Base-by-base conservation (phyloP, 2,888 invertebrate species). In the Tolmerus cingulatus region DNA sequence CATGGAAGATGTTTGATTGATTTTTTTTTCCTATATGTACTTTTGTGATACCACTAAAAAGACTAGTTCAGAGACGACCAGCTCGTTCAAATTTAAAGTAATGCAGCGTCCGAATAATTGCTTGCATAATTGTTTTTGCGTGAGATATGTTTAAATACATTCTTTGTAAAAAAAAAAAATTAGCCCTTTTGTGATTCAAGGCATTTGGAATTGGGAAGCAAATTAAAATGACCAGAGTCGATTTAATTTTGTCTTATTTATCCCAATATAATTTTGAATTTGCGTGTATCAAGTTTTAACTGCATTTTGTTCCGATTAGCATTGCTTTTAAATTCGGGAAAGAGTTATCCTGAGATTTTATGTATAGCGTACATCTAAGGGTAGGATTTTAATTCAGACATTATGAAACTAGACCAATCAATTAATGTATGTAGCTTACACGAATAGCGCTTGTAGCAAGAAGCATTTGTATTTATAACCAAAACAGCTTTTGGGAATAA, bases 341-440 rank as follows among this genome's bases (percentile, higher is more conserved):
- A 78, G 19, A 14, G 14, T 23, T 0, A 5, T n/a, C 78, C 19
- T 78, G 19, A 40, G 5, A 40, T 23, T 19, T 78, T 78, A 37
- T 27, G 27, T 66, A 14, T 66, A 66, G 40, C n/a, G 2, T 37
- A 78, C 37, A 4, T 43, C 1, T 46, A 78, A 37, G 19, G 14
- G 23, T 78, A 40, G 43, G 23, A 14, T 23, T 27, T 43, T 43
- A 78, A 46, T 46, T 78, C 78, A 78, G 16, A 34, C 43, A 66
- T 66, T 46, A 23, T 43, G 55, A 81, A 16, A 46, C 46, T 81
- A 55, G 55, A 55, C 81, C 40, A 78, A 78, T 34, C 81, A 34
- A 55, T 81, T n/a, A 81, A 81, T 81, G 81, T 81, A 14, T 23
- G 55, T 55, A 81, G 81, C 55, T 81, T 81, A 55, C 19, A 81